A percentile compares a stretch with the other conserved stretches of the same genome.
phyloP scores from a whole-genome alignment of 2,113 vertebrate species.

The Raja brachyura region DNA sequence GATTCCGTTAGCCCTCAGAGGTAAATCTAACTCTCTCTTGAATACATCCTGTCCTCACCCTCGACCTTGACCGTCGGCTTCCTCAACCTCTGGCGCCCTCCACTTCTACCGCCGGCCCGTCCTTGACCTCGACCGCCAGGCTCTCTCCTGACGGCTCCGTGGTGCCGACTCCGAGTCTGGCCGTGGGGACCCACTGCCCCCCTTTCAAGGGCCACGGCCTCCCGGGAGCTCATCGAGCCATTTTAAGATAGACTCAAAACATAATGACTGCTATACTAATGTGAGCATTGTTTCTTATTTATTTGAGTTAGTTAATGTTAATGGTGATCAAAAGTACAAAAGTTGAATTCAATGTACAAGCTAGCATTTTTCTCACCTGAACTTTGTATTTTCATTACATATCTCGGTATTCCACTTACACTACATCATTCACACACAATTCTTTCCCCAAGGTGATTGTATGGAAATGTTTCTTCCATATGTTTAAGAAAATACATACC shows the following conservation, averaged over 20 bases:
- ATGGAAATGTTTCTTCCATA: not conserved
- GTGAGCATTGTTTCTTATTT: not conserved
- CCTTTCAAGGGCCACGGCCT: no score
- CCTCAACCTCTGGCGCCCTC: no score
- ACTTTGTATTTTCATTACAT: not conserved
- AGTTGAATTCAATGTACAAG: not conserved
- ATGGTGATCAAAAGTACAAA: not conserved
- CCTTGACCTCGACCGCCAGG: no score
- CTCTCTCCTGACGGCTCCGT: no score
- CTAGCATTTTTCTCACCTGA: not conserved
- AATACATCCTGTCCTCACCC: no score
- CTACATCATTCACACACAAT: not conserved
- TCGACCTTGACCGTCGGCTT: no score
- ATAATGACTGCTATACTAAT: not conserved
- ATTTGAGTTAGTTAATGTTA: not conserved
- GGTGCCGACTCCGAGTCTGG: no score
- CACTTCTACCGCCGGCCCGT: no score
- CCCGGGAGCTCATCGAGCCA: not conserved
- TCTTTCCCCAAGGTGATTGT: conserved; percentile 10
- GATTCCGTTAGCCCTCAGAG: no score
- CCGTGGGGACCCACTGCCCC: no score
- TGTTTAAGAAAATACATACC: not conserved
- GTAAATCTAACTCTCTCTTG: no score
- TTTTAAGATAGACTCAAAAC: not conserved
- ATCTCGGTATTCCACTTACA: not conserved